phyloP scores from a whole-genome alignment of 2,113 vertebrate species.

The Rhea americana region DNA sequence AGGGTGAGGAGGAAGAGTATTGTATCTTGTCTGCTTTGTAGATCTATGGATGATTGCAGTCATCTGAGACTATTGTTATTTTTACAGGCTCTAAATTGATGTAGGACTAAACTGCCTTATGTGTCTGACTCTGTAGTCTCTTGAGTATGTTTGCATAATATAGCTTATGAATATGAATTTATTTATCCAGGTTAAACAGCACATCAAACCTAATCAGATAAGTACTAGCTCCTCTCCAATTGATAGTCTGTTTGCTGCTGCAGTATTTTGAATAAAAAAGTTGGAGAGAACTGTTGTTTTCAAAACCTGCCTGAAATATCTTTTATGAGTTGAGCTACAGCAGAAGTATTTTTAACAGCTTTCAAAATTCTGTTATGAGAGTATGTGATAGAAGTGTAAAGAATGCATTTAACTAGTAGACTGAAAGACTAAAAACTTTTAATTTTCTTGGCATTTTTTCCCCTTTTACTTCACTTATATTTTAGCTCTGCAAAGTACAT shows the following conservation, averaged over 20 bases:
- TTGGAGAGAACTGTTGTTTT: not conserved
- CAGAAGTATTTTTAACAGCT: fast-evolving
- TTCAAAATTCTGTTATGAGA: not conserved
- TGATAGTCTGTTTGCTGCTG: not conserved
- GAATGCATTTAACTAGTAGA: not conserved
- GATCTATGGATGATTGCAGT: not conserved
- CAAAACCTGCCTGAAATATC: fast-evolving
- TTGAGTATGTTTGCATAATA: not conserved
- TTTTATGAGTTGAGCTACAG: not conserved
- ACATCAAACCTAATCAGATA: not conserved
- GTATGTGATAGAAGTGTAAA: not conserved
- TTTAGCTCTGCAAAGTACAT: not conserved
- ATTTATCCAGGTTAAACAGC: not conserved
- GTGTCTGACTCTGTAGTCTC: not conserved
- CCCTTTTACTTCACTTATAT: not conserved
- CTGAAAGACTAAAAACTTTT: not conserved
- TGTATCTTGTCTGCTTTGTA: not conserved
- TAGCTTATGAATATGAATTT: not conserved
- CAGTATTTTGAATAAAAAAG: not conserved
- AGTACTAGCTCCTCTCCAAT: not conserved
- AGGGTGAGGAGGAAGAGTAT: not conserved
- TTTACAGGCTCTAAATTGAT: not conserved
- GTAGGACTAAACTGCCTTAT: not conserved
- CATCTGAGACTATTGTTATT: not conserved
- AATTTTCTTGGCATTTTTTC: not conserved